Evolutionary conservation across 2,113 vertebrate genomes (phyloP), one percentile per base, ranked within the genome.

Genomic region (Chauna torquata): DNA sequence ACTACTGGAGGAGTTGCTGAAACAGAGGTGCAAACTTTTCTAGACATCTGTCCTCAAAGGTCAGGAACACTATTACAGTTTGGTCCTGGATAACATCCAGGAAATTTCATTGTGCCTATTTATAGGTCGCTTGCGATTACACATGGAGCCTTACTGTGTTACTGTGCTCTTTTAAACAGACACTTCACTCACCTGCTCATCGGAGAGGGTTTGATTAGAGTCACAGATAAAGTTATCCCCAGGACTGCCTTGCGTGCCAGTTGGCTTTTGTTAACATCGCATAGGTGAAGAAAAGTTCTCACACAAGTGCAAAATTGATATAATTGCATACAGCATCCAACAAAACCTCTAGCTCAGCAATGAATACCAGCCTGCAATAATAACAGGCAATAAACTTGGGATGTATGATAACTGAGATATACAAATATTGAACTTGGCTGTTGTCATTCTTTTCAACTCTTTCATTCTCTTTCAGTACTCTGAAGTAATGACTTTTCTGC

Each of bases 101-200:
- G 70, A 89, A 92, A 94, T 65, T 16, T 89, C 74, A 91, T 89
- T 94, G 86, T 94, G 78, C 52, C 69, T 95, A 94, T 94, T 97
- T 96, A 85, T 84, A 78, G 3, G 38, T 30, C 62, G 49, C 49
- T 61, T n/a, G 54, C 8, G 61, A 88, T 92, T 40, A 68, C 16
- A 52, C 36, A 38, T 6, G 30, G 57, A 79, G 58, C 62, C 54
- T 91, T 72, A 19, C 24, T 78, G 47, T 28, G 40, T 86, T 72
- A 86, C 42, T 61, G 55, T 79, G 77, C 83, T 52, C 52, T 69
- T 77, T 93, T 52, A 61, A 94, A 57, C 61, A 94, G 72, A 71
- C 38, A 70, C 2, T 2, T 92, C 42, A 36, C 55, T 52, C 83
- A 40, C 36, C 74, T 75, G 57, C 75, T 90, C 61, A 69, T n/a